These are phyloP conservation scores for Strix aluco DNA, from an alignment of 2,113 vertebrate genomes.

Conservation along the genomic window DNA sequence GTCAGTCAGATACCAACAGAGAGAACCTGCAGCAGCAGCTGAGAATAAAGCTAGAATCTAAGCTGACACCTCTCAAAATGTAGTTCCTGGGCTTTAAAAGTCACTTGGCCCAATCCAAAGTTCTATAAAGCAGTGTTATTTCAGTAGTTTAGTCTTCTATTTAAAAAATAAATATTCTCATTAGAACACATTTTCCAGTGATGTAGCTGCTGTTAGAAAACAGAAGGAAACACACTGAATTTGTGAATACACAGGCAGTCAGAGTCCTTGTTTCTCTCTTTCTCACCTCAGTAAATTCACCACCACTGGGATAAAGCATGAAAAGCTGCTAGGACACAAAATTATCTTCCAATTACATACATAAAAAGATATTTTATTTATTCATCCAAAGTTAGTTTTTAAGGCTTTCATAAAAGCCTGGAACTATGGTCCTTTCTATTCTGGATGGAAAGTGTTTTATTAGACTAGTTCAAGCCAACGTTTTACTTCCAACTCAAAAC, in stretches of 20 bases:
- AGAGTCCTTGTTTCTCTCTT: not conserved
- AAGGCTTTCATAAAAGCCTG: not conserved
- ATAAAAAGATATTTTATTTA: not conserved
- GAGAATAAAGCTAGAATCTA: not conserved
- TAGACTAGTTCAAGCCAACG: not conserved
- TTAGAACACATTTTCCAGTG: not conserved
- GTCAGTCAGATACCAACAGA: not conserved
- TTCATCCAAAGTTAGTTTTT: not conserved
- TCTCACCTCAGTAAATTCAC: not conserved
- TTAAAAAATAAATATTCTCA: not conserved
- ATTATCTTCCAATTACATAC: not conserved
- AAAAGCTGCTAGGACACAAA: not conserved
- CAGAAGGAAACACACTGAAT: not conserved
- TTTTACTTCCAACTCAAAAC: not conserved
- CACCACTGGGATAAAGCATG: not conserved
- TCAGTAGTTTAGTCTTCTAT: not conserved
- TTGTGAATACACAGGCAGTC: not conserved
- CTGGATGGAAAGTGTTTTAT: not conserved
- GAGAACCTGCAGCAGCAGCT: not conserved
- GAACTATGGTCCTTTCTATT: not conserved
- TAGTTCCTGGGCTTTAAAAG: not conserved
- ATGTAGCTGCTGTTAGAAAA: not conserved
- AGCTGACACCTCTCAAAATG: not conserved
- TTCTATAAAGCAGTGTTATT: not conserved
- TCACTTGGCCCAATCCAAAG: not conserved